Percentiles rank a stretch among this genome's conserved stretches.
Evolutionary conservation across 2,113 vertebrate species (phyloP).

Genomic region (Crotalus viridis): DNA sequence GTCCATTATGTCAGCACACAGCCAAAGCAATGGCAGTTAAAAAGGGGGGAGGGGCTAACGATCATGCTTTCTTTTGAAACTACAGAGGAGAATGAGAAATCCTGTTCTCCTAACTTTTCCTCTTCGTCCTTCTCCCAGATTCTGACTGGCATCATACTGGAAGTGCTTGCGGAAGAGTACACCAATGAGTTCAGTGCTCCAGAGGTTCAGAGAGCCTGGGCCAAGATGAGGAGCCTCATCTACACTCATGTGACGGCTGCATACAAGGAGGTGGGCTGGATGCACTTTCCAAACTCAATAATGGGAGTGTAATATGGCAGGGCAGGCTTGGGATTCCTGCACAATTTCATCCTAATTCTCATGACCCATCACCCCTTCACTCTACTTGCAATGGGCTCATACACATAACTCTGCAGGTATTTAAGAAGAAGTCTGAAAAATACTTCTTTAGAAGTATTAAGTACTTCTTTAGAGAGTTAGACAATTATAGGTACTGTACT

Average conservation of each 20-base stretch:
- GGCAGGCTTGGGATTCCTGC: constrained; percentile 54
- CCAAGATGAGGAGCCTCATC: constrained; percentile 86
- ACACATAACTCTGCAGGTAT: constrained; percentile 40
- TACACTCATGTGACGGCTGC: constrained; percentile 89
- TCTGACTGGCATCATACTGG: constrained; percentile 87
- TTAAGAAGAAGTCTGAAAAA: neutral
- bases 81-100: neutral
- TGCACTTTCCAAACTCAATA: constrained; percentile 87
- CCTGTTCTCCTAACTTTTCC: neutral
- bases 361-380: constrained; percentile 48
- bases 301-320: constrained; percentile 75
- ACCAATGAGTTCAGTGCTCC: constrained; percentile 82
- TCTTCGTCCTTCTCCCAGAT: constrained; percentile 72
- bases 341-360: constrained; percentile 57
- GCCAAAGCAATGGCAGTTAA: neutral
- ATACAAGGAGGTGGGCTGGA: constrained; percentile 96
- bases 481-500: neutral
- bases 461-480: neutral
- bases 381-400: constrained; percentile 24
- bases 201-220: constrained; percentile 87
- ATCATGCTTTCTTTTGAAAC: neutral
- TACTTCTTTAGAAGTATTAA: no score
- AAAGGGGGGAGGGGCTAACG: neutral
- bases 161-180: constrained; percentile 87
- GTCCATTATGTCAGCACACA: neutral